Evolutionary conservation across 2,888 invertebrate genomes (phyloP), one percentile per base, ranked within the genome.

Genomic region (Ormyrus rosae): DNA sequence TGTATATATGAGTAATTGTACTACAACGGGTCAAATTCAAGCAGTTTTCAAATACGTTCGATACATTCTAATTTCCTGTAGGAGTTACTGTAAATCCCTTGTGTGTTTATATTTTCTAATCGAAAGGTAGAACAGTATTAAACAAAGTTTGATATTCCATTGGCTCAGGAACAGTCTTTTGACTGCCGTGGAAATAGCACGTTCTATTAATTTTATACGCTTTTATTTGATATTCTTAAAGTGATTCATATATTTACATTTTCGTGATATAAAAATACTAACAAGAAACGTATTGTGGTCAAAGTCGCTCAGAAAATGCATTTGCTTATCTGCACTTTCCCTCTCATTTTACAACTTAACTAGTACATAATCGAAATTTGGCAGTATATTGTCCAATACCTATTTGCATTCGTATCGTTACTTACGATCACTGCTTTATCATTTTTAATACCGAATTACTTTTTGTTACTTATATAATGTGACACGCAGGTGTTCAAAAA

Each of bases 381-480:
- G 90, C 90, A 90, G 89, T 90, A 88, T 90, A 90, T 90, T 90
- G 89, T 90, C 90, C 88, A 2, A 88, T 88, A 90, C 85, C 88
- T 88, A 88, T 86, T 86, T 83, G 83, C 85, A 82, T 84, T 72
- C 80, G 81, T 83, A 83, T 83, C 83, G 82, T 83, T 83, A 82
- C 79, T 80, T 73, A 81, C 71, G 76, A 78, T 75, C 75, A 80
- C 64, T 53, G 9, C 60, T 78, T 75, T 9, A 34, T 61, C 34
- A 48, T 69, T 67, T 72, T 73, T 19, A 63, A 67, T 55, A 78
- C 70, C 56, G n/a, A 53, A 67, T 34, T 60, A 78, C 68, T 78
- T 81, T 78, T 78, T 75, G 64, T 81, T 72, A 78, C 68, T 74
- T 53, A 69, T 63, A 34, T 34, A 34, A 34, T 34, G 34, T 34